A percentile compares a stretch with the other conserved stretches of the same genome.
phyloP scores from a whole-genome alignment of 2,113 vertebrate species.

The Lontra canadensis region DNA sequence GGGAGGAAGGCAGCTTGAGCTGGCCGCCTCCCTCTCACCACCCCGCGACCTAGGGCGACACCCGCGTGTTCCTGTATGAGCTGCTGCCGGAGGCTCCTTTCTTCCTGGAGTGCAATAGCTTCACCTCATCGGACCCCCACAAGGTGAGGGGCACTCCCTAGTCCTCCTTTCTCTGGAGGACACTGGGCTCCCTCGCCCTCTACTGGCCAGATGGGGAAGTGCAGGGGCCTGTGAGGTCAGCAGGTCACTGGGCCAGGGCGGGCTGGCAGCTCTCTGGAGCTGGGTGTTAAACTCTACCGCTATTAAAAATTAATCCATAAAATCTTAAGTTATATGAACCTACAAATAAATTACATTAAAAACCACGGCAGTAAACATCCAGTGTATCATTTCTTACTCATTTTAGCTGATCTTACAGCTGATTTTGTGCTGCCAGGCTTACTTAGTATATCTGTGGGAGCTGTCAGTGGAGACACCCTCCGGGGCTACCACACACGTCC shows the following conservation, averaged over 20 bases:
- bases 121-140: constrained; percentile 89
- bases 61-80: constrained; percentile 93
- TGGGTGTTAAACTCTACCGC: background rate
- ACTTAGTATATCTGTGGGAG: background rate
- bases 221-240: background rate
- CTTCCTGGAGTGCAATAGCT: constrained; percentile 96
- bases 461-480: background rate
- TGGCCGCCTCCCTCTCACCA: background rate
- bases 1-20: background rate
- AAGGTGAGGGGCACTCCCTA: constrained; percentile 83
- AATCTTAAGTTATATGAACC: background rate
- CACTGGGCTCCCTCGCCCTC: background rate
- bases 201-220: constrained; percentile 21
- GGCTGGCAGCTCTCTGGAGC: background rate
- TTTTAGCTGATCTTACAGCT: too few relatives aligned
- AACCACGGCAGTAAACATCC: background rate
- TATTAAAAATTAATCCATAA: background rate
- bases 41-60: constrained; percentile 90
- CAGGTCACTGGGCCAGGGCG: background rate
- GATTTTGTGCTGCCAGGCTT: background rate
- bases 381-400: background rate
- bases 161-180: background rate
- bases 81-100: constrained; percentile 89
- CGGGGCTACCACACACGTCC: accelerated
- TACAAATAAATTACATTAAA: background rate